A percentile compares a stretch with the other conserved stretches of the same genome.
These are phyloP conservation scores for Takifugu ocellatus DNA, from an alignment of 2,797 vertebrate genomes.

Conservation along the genomic window DNA sequence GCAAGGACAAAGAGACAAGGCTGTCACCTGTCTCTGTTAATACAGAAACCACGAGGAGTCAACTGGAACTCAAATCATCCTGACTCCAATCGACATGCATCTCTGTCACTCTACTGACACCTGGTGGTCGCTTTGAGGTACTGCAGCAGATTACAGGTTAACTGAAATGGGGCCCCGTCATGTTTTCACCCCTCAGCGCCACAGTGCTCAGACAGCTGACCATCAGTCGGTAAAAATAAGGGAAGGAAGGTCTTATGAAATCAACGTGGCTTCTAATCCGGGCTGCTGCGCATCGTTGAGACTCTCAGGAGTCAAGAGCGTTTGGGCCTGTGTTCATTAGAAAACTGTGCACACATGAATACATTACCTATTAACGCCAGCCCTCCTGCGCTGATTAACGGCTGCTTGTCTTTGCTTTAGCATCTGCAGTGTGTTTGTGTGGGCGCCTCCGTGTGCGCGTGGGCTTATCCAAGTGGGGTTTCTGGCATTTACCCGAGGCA, in stretches of 20 bases:
- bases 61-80: not conserved
- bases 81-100: not conserved
- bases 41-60: conserved; percentile 1
- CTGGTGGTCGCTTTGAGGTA: conserved; percentile 50
- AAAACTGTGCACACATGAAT: not conserved
- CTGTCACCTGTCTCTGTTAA: conserved; percentile 4
- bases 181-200: not conserved
- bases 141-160: conserved; percentile 14
- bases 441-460: not conserved
- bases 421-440: conserved; percentile 4
- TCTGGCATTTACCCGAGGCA: conserved; percentile 75
- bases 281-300: not conserved
- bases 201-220: not conserved
- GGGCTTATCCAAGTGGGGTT: conserved; percentile 50
- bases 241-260: not conserved
- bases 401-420: not conserved
- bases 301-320: not conserved
- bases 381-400: not conserved
- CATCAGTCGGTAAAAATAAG: conserved; percentile 9
- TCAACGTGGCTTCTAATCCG: not conserved
- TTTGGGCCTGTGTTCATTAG: not conserved
- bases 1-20: not conserved
- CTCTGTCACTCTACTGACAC: conserved; percentile 59
- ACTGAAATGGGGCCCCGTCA: not conserved
- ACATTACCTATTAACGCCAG: not conserved